phyloP scores from a whole-genome alignment of 2,113 vertebrate species.

The Hydropotes inermis region DNA sequence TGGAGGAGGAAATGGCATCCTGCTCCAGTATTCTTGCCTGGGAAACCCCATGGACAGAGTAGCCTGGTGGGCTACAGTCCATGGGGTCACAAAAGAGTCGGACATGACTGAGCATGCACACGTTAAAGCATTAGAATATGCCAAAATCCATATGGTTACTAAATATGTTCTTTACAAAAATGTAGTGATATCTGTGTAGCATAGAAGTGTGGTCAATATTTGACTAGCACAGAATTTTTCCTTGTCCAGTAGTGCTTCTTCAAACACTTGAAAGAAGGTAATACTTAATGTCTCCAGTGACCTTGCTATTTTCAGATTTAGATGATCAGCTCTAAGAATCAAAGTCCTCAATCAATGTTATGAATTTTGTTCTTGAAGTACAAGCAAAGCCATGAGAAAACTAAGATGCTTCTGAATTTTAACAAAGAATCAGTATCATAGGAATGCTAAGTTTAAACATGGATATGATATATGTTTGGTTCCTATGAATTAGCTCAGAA shows the following conservation, averaged over 20 bases:
- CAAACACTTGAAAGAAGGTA: not conserved
- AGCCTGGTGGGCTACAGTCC: not conserved
- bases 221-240: not conserved
- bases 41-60: not conserved
- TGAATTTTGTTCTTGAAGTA: not conserved
- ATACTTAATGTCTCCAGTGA: not conserved
- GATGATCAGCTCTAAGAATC: not conserved
- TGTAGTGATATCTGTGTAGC: not conserved
- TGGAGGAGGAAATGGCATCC: not conserved
- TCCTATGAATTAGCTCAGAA: not conserved
- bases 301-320: not conserved
- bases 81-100: not conserved
- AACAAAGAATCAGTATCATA: not conserved
- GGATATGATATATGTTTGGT: not conserved
- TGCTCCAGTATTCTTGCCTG: not conserved
- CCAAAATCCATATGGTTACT: not conserved
- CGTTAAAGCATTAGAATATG: not conserved
- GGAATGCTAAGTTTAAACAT: not conserved
- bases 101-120: not conserved
- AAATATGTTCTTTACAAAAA: not conserved
- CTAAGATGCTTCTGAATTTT: not conserved
- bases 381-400: not conserved
- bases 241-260: not conserved
- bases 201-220: not conserved
- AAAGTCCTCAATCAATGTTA: constrained; percentile 11